A percentile compares a stretch with the other conserved stretches of the same genome.
phyloP scores from a whole-genome alignment of 2,797 vertebrate genomes.

The Anguilla anguilla region DNA sequence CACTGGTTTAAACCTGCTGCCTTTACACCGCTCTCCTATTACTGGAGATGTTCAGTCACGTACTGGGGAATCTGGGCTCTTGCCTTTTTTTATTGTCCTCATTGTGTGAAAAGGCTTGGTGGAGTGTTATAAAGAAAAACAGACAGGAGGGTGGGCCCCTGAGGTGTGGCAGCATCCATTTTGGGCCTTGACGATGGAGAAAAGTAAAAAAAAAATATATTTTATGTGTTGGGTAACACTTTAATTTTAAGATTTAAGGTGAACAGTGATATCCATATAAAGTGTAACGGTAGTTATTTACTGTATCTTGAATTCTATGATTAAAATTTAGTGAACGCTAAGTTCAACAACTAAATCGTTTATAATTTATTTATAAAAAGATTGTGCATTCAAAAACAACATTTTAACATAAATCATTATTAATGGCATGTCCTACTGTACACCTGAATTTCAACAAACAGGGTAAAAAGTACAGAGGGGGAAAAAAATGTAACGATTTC shows the following conservation, averaged over 20 bases:
- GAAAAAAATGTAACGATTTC: conserved; percentile 58
- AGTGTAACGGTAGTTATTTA: background rate
- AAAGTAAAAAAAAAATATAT: background rate
- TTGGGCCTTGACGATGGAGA: background rate
- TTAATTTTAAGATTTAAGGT: background rate
- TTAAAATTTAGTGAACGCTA: background rate
- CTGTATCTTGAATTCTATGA: background rate
- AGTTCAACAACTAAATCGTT: background rate
- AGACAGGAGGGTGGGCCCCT: background rate
- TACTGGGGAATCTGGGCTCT: background rate
- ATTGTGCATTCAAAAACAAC: too few relatives aligned
- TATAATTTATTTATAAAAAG: background rate
- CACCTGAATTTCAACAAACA: conserved; percentile 50
- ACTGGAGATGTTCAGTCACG: background rate
- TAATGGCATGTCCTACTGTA: background rate
- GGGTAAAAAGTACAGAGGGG: conserved; percentile 44
- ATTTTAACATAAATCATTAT: background rate
- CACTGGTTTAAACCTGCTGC: background rate
- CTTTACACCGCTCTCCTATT: background rate
- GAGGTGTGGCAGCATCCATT: background rate
- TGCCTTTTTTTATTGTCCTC: background rate
- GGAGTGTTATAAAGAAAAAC: background rate
- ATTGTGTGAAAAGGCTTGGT: background rate
- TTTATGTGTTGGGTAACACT: background rate
- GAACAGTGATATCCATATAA: background rate